Evolutionary conservation across 2,113 vertebrate species (phyloP).

Genomic region (Egretta garzetta): DNA sequence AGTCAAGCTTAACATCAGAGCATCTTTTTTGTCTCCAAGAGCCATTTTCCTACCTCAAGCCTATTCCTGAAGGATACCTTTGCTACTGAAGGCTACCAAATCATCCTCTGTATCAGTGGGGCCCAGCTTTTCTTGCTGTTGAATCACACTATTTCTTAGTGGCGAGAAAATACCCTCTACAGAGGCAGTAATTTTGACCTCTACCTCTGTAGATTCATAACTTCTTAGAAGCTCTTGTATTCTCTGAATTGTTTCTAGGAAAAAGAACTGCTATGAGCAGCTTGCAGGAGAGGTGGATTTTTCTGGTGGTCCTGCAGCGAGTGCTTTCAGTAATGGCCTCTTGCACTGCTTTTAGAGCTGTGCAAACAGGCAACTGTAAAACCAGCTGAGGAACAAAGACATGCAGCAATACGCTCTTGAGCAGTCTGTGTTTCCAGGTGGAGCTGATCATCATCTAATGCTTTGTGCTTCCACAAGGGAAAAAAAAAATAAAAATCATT

Average conservation of each 20-base stretch:
- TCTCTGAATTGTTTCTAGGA: background rate
- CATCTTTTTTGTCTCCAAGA: background rate
- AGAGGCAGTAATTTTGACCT: background rate
- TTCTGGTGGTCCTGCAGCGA: background rate
- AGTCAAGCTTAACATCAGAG: background rate
- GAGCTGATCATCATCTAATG: background rate
- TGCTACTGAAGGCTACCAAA: background rate
- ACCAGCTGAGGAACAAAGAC: accelerated
- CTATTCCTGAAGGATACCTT: background rate
- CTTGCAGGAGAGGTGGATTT: background rate
- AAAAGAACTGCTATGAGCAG: background rate
- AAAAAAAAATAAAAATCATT: background rate
- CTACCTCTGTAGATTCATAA: background rate
- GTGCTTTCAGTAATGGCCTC: background rate
- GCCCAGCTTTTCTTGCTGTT: background rate
- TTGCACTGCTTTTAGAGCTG: background rate
- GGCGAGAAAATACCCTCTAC: background rate
- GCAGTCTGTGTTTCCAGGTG: background rate
- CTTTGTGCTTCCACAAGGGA: background rate
- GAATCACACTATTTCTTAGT: background rate
- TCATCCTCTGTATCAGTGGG: background rate
- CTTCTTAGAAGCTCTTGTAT: background rate
- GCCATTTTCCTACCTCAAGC: background rate
- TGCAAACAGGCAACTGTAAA: background rate
- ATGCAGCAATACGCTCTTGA: accelerated